Evolutionary conservation across 1,140 invertebrate species (phyloP).

Genomic region (Drosophila kurseongensis): DNA sequence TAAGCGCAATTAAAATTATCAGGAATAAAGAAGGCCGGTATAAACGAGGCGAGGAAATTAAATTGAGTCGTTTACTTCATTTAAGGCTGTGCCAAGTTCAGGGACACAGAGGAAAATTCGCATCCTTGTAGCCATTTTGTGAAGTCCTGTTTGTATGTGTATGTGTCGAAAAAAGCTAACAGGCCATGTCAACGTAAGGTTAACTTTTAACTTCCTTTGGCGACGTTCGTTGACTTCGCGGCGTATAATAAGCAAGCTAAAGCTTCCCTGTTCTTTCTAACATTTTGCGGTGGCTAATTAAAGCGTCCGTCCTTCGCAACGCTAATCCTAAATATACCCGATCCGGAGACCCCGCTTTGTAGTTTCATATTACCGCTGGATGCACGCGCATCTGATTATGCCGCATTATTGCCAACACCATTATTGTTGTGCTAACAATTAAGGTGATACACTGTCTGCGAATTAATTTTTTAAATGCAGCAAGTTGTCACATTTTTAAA

Average conservation of each 20-base stretch:
- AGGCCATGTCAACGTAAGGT: conserved; percentile 10
- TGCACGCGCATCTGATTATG: conserved; percentile 51
- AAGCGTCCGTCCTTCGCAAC: conserved; percentile 23
- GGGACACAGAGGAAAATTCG: conserved; percentile 1
- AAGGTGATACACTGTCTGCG: background rate
- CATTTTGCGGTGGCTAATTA: conserved; percentile 21
- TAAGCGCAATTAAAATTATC: conserved; percentile 55
- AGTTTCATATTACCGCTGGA: conserved; percentile 24
- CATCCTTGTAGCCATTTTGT: conserved; percentile 23
- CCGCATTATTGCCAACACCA: conserved; percentile 13
- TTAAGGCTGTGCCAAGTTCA: conserved; percentile 42
- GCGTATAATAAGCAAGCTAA: conserved; percentile 40
- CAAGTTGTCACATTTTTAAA: too few species aligned
- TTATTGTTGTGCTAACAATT: conserved; percentile 14
- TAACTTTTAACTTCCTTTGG: conserved; percentile 4
- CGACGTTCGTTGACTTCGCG: conserved; percentile 54
- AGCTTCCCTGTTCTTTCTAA: conserved; percentile 1
- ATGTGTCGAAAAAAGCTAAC: conserved; percentile 36
- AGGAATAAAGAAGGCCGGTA: conserved; percentile 4
- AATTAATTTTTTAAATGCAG: background rate
- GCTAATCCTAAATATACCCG: conserved; percentile 44
- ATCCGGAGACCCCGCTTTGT: conserved; percentile 10
- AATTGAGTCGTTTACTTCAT: conserved; percentile 49
- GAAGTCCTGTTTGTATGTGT: background rate
- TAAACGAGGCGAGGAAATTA: conserved; percentile 52